Conservation (phyloP, 1,140 invertebrate species). For the Micrasema longulum region DNA sequence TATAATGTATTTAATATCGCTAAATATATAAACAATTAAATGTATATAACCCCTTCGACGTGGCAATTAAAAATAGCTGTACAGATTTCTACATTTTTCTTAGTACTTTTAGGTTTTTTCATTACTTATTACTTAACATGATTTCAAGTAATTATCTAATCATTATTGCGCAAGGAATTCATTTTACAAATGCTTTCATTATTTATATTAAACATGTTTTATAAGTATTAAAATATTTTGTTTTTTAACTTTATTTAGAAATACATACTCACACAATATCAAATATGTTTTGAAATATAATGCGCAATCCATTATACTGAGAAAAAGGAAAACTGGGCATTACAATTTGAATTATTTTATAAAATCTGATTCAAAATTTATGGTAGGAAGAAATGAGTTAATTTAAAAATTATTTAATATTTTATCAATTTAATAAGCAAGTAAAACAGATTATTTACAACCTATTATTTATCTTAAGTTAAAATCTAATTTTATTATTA, state of each 20-base stretch:
- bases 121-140: constrained; percentile 37
- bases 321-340: too few relatives aligned
- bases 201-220: constrained; percentile 19
- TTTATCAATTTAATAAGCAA: background rate
- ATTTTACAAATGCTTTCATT: constrained; percentile 37
- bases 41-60: constrained; percentile 21
- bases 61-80: constrained; percentile 42
- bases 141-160: constrained; percentile 48
- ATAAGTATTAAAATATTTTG: constrained; percentile 21
- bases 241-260: constrained; percentile 12
- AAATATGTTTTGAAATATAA: too few relatives aligned
- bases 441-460: constrained; percentile 8
- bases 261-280: too few relatives aligned
- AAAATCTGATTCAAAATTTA: constrained; percentile 12
- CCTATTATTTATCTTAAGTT: constrained; percentile 15
- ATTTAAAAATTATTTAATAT: background rate
- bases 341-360: background rate
- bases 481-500: constrained; percentile 18
- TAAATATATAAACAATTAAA: constrained; percentile 40
- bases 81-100: constrained; percentile 35
- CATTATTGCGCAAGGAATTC: constrained; percentile 54
- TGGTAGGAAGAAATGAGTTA: background rate
- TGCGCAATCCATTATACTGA: too few relatives aligned
- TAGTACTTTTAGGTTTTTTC: constrained; percentile 16
- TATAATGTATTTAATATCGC: constrained; percentile 16